Conservation (phyloP, 2,888 invertebrate genomes). For the Thelaira solivaga region DNA sequence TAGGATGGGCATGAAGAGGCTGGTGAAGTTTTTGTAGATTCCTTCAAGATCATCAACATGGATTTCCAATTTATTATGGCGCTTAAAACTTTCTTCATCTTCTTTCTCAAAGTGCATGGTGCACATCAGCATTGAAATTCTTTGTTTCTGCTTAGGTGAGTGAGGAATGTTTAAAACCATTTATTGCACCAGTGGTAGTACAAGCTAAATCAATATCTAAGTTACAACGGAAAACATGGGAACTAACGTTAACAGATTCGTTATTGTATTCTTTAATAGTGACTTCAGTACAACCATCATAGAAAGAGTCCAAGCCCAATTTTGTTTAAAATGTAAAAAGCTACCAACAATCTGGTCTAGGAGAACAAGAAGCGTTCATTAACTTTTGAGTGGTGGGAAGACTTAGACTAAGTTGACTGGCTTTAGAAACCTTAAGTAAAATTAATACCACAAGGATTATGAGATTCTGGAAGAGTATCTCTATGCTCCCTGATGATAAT, state of each 20-base stretch:
- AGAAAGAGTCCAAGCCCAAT: constrained; percentile 92
- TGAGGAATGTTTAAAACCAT: constrained; percentile 99
- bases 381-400: too few species aligned
- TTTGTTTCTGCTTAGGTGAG: constrained; percentile 95
- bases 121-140: constrained; percentile 95
- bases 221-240: constrained; percentile 97
- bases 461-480: too few species aligned
- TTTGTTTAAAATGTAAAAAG: constrained; percentile 95
- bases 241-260: constrained; percentile 93
- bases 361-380: too few species aligned
- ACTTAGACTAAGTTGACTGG: too few species aligned
- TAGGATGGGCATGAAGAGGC: constrained; percentile 92
- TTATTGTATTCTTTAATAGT: constrained; percentile 98
- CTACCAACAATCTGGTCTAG: constrained; percentile 97
- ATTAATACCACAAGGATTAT: too few species aligned
- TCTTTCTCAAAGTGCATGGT: constrained; percentile 96
- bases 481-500: too few species aligned
- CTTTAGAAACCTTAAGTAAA: too few species aligned
- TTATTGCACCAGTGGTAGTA: constrained; percentile 99
- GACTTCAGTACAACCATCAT: constrained; percentile 92
- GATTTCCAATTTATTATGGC: constrained; percentile 95
- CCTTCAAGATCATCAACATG: constrained; percentile 91
- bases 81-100: constrained; percentile 98
- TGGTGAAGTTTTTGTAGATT: constrained; percentile 97
- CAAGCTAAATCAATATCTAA: constrained; percentile 98